phyloP scores from a whole-genome alignment of 2,797 vertebrate species.

The Anisognathus igniventris region DNA sequence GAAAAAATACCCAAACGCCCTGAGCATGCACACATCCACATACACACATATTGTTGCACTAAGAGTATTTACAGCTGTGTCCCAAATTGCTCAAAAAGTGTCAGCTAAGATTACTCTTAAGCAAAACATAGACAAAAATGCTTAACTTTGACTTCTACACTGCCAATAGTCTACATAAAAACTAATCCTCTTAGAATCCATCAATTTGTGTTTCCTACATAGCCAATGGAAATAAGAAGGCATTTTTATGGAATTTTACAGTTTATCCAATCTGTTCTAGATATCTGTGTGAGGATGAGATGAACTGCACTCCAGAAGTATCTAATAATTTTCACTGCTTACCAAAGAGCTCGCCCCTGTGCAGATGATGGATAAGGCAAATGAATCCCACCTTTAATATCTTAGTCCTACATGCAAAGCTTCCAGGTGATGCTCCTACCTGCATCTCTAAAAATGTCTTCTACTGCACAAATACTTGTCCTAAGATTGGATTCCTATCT shows the following conservation, averaged over 20 bases:
- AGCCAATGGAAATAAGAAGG: neutral
- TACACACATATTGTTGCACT: neutral
- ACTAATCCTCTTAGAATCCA: neutral
- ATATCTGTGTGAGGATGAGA: neutral
- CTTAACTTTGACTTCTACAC: neutral
- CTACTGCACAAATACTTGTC: neutral
- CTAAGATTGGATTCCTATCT: neutral
- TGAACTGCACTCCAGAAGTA: neutral
- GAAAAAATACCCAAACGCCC: neutral
- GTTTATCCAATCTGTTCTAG: neutral
- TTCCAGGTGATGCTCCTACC: neutral
- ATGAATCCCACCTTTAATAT: neutral
- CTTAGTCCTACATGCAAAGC: neutral
- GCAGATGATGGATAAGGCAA: neutral
- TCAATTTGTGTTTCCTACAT: neutral
- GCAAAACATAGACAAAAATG: neutral
- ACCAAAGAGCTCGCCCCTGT: neutral
- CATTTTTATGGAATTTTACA: neutral
- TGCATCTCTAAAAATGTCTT: neutral
- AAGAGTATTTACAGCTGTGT: neutral
- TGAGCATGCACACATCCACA: neutral
- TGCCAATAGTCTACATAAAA: neutral
- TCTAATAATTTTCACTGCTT: neutral
- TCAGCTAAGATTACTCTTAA: neutral
- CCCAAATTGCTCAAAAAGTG: neutral